Evolutionary conservation across 2,888 invertebrate genomes (phyloP).

Genomic region (Quadroppia sp.): DNA sequence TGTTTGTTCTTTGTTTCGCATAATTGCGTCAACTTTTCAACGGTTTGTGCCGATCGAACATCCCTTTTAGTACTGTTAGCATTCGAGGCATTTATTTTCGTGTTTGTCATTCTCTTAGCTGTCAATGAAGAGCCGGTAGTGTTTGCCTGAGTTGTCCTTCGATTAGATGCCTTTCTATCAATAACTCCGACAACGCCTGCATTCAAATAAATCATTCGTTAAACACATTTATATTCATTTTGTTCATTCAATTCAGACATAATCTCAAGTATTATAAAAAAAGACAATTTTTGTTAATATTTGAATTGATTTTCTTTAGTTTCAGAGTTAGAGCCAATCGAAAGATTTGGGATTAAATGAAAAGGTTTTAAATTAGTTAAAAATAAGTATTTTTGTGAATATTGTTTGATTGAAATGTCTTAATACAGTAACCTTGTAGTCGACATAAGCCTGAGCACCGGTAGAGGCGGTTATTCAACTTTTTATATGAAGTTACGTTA

Average conservation of each 20-base stretch:
- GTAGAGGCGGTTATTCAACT: conserved; percentile 34
- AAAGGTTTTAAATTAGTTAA: not conserved
- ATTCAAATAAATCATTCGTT: not conserved
- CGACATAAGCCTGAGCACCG: not conserved
- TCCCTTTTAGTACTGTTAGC: not conserved
- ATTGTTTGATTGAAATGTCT: conserved; percentile 11
- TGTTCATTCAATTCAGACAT: no score
- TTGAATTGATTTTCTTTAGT: no score
- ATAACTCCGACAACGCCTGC: conserved; percentile 17
- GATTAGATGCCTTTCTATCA: conserved; percentile 18
- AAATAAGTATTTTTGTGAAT: not conserved
- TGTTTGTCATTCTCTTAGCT: conserved; percentile 6
- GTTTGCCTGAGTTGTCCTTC: not conserved
- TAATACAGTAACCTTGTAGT: conserved; percentile 37
- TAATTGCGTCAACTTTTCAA: conserved; percentile 10
- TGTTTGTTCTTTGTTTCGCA: conserved; percentile 28
- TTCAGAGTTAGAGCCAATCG: not conserved
- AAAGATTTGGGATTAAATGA: not conserved
- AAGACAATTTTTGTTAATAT: no score
- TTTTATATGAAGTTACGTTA: conserved; percentile 14
- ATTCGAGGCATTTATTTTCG: not conserved
- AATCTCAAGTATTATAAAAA: no score
- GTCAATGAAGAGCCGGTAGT: conserved; percentile 7
- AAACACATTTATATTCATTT: not conserved
- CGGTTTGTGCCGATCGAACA: not conserved